Evolutionary conservation across 1,140 invertebrate genomes (phyloP).

Genomic region (Magallana ariakensis): DNA sequence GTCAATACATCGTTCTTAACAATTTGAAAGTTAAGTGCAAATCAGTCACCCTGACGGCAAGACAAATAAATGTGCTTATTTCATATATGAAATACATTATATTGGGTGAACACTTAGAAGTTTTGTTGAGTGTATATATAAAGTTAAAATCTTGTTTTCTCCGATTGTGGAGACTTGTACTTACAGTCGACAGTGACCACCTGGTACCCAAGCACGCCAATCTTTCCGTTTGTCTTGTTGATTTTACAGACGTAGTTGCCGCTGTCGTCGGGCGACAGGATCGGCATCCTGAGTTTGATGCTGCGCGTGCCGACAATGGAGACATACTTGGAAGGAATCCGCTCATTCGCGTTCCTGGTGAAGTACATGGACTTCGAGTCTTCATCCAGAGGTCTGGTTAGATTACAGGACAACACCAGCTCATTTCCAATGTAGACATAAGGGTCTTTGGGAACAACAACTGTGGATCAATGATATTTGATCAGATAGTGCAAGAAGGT

Average conservation of each 20-base stretch:
- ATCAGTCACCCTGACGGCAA: no score
- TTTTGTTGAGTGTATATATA: no score
- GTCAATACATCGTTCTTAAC: no score
- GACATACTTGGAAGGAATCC: constrained; percentile 43
- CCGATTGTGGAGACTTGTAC: neutral
- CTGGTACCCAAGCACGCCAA: constrained; percentile 57
- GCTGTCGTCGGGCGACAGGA: constrained; percentile 52
- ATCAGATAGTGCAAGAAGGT: neutral
- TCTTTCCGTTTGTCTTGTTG: constrained; percentile 37
- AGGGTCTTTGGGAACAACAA: constrained; percentile 61
- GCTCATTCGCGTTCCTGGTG: constrained; percentile 43
- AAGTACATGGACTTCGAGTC: constrained; percentile 54
- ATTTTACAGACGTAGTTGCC: constrained; percentile 59
- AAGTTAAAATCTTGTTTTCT: no score
- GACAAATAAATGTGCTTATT: no score
- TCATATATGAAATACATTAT: no score
- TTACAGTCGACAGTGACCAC: constrained; percentile 61
- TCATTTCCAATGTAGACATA: constrained; percentile 60
- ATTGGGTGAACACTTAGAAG: no score
- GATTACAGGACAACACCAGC: constrained; percentile 58
- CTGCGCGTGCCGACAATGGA: constrained; percentile 55
- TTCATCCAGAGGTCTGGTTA: constrained; percentile 54
- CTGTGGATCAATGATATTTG: constrained; percentile 46
- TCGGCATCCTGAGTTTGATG: constrained; percentile 53
- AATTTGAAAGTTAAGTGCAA: no score